These are phyloP conservation scores for Brachyhypopomus gauderio DNA, from an alignment of 2,113 vertebrate genomes.

Conservation along the genomic window DNA sequence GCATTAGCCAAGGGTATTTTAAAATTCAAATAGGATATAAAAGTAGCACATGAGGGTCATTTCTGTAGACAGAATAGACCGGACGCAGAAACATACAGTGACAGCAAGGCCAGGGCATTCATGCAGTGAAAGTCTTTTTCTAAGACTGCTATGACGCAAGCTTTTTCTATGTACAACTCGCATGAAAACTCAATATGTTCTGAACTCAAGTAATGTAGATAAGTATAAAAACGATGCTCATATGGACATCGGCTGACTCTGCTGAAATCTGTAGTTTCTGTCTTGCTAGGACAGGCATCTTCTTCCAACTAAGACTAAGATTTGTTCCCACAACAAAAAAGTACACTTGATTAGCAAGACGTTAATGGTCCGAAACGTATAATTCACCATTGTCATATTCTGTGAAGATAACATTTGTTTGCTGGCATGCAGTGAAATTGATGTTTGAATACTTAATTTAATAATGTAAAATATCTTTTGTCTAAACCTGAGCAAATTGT, in stretches of 20 bases:
- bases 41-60: neutral
- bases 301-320: neutral
- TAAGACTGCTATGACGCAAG: neutral
- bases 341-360: neutral
- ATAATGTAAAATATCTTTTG: neutral
- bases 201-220: conserved; percentile 2
- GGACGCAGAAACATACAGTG: neutral
- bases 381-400: conserved; percentile 11
- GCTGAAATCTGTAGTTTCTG: neutral
- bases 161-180: neutral
- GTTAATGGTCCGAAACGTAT: neutral
- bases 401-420: neutral
- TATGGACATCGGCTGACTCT: conserved; percentile 1
- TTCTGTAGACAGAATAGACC: neutral
- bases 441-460: neutral
- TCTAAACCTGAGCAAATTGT: neutral
- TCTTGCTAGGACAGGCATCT: neutral
- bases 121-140: conserved; percentile 8
- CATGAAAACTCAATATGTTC: neutral
- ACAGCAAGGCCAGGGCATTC: neutral
- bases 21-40: neutral
- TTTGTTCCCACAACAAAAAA: conserved; percentile 2
- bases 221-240: conserved; percentile 6
- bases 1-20: neutral
- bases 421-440: neutral